Evolutionary conservation across 1,140 invertebrate genomes (phyloP).

Genomic region (Drosophila kepulauana): DNA sequence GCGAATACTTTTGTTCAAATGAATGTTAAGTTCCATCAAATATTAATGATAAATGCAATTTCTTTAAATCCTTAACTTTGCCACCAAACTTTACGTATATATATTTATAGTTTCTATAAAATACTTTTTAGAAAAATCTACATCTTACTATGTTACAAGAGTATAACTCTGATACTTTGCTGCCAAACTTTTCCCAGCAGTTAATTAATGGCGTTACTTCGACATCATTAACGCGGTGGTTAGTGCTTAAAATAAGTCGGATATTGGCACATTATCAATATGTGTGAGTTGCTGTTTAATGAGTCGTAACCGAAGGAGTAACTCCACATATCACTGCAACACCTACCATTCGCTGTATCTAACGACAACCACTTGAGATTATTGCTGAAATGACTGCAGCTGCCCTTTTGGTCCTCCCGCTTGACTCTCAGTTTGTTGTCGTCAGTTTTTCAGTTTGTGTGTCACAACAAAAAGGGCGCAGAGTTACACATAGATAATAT

Average conservation of each 20-base stretch:
- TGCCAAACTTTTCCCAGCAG: not conserved
- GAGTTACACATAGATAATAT: not conserved
- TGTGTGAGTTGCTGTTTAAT: conserved; percentile 54
- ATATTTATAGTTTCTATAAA: no score
- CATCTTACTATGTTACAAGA: no score
- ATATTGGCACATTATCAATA: conserved; percentile 33
- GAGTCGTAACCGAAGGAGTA: conserved; percentile 67
- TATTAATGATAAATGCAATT: no score
- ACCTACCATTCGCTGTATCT: conserved; percentile 11
- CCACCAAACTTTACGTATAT: no score
- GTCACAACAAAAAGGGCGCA: conserved; percentile 51
- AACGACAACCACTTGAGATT: conserved; percentile 25
- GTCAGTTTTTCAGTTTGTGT: conserved; percentile 35
- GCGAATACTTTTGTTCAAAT: no score
- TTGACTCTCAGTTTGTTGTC: conserved; percentile 37
- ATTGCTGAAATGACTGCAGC: conserved; percentile 19
- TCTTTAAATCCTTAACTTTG: no score
- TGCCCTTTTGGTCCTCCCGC: conserved; percentile 37
- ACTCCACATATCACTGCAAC: conserved; percentile 27
- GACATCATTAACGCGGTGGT: conserved; percentile 60
- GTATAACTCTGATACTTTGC: not conserved
- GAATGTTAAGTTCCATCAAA: no score
- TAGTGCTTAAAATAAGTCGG: conserved; percentile 45
- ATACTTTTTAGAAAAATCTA: no score
- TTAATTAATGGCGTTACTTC: conserved; percentile 30